These are phyloP conservation scores for Sebastes minor DNA, from an alignment of 2,797 vertebrate species.

Conservation along the genomic window DNA sequence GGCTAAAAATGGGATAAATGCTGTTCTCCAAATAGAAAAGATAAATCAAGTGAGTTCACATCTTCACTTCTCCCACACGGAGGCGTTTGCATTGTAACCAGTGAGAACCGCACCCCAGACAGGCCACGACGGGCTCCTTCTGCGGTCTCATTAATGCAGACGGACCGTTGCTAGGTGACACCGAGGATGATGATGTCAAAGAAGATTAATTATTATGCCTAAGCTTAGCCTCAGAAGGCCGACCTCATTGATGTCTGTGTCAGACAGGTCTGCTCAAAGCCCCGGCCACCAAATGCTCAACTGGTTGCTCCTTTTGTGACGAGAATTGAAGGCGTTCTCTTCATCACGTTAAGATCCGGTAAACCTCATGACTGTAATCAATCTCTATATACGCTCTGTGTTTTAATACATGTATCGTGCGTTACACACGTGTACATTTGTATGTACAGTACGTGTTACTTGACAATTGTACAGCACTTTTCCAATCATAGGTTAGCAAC, in stretches of 20 bases:
- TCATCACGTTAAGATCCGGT: background rate
- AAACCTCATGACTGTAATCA: conserved; percentile 31
- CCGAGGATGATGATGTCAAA: conserved; percentile 69
- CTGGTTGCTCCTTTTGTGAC: conserved; percentile 44
- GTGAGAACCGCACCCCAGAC: conserved; percentile 3
- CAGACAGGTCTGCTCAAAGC: conserved; percentile 46
- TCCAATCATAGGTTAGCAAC: background rate
- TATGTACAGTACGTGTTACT: background rate
- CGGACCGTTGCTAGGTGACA: conserved; percentile 73
- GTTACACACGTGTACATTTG: background rate
- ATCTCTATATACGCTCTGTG: background rate
- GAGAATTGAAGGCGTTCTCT: conserved; percentile 18
- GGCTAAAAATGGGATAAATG: background rate
- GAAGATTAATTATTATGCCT: conserved; percentile 72
- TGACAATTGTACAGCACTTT: background rate
- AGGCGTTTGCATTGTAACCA: conserved; percentile 5
- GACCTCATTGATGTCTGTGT: conserved; percentile 66
- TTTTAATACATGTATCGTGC: background rate
- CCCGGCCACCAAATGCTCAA: conserved; percentile 21
- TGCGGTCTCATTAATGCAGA: conserved; percentile 44
- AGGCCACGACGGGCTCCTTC: conserved; percentile 20
- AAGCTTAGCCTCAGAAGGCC: conserved; percentile 48
- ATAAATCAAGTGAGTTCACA: background rate
- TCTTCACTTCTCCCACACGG: background rate
- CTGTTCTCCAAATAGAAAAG: background rate